These are phyloP conservation scores for Oikopleura albicans DNA, from an alignment of 23 tunicate genomes.

Conservation along the genomic window DNA sequence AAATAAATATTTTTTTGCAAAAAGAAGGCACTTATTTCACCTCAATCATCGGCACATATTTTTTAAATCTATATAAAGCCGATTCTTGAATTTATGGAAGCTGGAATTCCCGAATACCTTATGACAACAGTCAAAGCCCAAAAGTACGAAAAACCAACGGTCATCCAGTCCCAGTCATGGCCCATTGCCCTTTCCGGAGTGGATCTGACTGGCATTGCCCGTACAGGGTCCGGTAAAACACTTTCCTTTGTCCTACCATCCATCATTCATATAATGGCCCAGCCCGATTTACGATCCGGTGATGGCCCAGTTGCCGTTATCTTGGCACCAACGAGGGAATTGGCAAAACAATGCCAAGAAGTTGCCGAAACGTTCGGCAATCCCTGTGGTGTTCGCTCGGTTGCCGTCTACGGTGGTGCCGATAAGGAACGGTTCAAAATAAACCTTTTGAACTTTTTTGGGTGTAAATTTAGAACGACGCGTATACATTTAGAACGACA, in stretches of 20 bases:
- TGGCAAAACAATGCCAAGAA: constrained; percentile 49
- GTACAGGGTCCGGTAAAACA: constrained; percentile 3
- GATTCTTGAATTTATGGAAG: background rate
- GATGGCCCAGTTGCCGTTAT: constrained; percentile 30
- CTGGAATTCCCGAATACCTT: constrained; percentile 1
- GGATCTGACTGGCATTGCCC: background rate
- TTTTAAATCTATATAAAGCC: no score
- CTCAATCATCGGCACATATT: no score
- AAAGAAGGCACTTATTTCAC: no score
- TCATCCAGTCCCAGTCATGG: constrained; percentile 5
- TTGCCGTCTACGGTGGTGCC: constrained; percentile 56
- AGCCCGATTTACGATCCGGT: background rate
- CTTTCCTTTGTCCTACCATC: constrained; percentile 9
- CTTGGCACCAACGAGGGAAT: constrained; percentile 71
- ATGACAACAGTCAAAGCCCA: background rate
- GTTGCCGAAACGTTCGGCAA: constrained; percentile 23
- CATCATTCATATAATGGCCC: constrained; percentile 11
- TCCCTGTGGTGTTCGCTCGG: constrained; percentile 18
- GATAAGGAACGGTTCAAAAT: background rate
- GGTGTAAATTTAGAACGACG: no score
- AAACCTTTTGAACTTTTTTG: no score
- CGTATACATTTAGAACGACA: no score
- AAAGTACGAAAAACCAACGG: background rate
- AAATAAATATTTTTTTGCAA: no score
- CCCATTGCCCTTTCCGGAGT: constrained; percentile 13